Evolutionary conservation across 2,113 vertebrate genomes (phyloP).

Genomic region (Lepisosteus oculatus): DNA sequence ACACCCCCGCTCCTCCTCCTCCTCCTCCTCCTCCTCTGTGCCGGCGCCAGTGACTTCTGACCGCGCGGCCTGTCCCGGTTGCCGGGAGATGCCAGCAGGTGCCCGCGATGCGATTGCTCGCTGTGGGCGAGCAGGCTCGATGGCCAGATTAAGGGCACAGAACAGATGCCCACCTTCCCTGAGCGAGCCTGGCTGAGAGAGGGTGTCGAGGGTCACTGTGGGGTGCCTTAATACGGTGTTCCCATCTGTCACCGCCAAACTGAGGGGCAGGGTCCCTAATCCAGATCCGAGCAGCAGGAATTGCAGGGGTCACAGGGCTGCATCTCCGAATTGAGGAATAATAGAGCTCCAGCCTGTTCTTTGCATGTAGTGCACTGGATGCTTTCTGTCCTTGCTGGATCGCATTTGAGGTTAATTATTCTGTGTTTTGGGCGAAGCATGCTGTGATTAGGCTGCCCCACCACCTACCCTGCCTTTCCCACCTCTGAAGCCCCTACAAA

Average conservation of each 20-base stretch:
- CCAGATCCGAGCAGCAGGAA: too few relatives aligned
- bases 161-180: conserved; percentile 77
- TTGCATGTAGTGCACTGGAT: too few relatives aligned
- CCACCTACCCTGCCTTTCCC: too few relatives aligned
- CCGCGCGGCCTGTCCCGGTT: background rate
- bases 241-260: conserved; percentile 75
- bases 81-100: conserved; percentile 13
- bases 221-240: conserved; percentile 68
- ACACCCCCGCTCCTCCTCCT: too few relatives aligned
- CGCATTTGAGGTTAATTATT: too few relatives aligned
- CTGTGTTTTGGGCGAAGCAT: too few relatives aligned
- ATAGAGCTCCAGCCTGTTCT: too few relatives aligned
- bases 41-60: background rate
- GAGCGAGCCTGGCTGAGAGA: conserved; percentile 63
- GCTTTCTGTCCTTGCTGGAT: too few relatives aligned
- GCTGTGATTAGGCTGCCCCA: too few relatives aligned
- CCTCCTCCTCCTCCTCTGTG: background rate
- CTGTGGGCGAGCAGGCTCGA: conserved; percentile 55
- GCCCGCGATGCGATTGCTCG: conserved; percentile 47
- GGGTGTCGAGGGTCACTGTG: conserved; percentile 61
- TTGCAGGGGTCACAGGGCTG: too few relatives aligned
- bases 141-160: conserved; percentile 66
- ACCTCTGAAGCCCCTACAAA: too few relatives aligned
- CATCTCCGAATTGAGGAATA: too few relatives aligned
- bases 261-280: conserved; percentile 53